Base-by-base conservation (phyloP, 37 sponge, comb jelly and placozoan genomes). In the Amphimedon queenslandica region DNA sequence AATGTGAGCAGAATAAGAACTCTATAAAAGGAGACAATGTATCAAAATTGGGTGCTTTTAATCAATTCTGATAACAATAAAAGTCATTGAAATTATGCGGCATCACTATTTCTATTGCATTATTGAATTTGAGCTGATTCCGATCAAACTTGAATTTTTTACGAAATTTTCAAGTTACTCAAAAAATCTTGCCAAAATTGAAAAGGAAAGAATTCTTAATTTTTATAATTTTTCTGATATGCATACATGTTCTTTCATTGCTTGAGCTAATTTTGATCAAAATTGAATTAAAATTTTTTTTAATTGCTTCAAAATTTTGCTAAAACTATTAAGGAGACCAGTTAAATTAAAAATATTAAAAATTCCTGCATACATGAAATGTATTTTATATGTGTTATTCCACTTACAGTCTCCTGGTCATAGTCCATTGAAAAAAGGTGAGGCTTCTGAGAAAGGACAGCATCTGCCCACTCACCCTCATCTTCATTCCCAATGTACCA, bases 361-460 rank as follows among this genome's bases (percentile, higher is more conserved):
- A 28, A 66, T 30, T 23, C 28, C 64, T 63, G n/a, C n/a, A n/a
- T n/a, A n/a, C n/a, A n/a, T n/a, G n/a, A n/a, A n/a, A n/a, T n/a
- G n/a, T n/a, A n/a, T n/a, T n/a, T n/a, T 23, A 61, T 29, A 27
- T 10, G 10, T 6, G 6, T 37, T 37, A 28, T 42, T 70, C 3
- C 35, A 4, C 10, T 75, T 73, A 92, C 84, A 32, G 74, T 73
- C 35, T 82, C 73, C 20, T n/a, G 32, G 31, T 88, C 82, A 16
- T 58, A 34, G 4, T 78, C 90, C 2, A 93, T 24, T 29, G 94
- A 88, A 61, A 89, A 93, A 29, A 93, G 80, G 57, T 82, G 75
- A 1, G 73, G 76, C 47, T 37, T 64, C 33, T 85, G 58, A 10
- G 21, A 29, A 25, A 72, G 55, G 4, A 93, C 37, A 51, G 71